Base-by-base conservation (phyloP, 1,140 invertebrate genomes). In the Vollenhovia emeryi region DNA sequence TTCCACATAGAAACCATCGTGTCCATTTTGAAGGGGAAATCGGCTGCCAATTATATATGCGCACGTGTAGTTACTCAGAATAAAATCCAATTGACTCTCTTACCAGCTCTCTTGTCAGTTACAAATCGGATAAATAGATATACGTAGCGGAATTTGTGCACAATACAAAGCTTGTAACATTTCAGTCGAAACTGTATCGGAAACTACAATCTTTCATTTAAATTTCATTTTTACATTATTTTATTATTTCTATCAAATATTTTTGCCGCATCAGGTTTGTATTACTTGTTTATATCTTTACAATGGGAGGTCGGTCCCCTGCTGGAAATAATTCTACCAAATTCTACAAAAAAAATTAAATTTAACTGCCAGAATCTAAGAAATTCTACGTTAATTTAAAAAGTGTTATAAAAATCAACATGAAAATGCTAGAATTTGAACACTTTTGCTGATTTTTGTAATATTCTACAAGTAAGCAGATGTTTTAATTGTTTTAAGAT, bases 81-180 rank as follows among this genome's bases (percentile, higher is more conserved):
- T 40, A 24, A 52, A 68, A 68, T 79, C 21, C 33, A 52, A 18
- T 64, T 27, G 33, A 68, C n/a, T 64, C 3, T 76, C 55, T 48
- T 48, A 64, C 21, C 27, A 45, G 13, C 18, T 60, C 6, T 24
- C 21, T 24, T 45, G 21, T 15, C 11, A 66, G n/a, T 24, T 45
- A 43, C 11, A 66, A 43, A 21, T 43, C 27, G 21, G n/a, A 71
- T 27, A n/a, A 55, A 73, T 27, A n/a, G 36, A 73, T 73, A 52
- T 7, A 15, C 0, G 50, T 21, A 40, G 1, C 33, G 40, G 9
- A 48, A 30, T 68, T 71, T 69, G 27, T 27, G 7, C 7, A 45
- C 27, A 69, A 8, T 68, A 68, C 24, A 27, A 15, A 45, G 0
- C 4, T 33, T 50, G 0, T 71, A 18, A 55, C 2, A 62, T 62